These are phyloP conservation scores for Dynastes maya DNA, from an alignment of 2,888 invertebrate species.

Conservation along the genomic window DNA sequence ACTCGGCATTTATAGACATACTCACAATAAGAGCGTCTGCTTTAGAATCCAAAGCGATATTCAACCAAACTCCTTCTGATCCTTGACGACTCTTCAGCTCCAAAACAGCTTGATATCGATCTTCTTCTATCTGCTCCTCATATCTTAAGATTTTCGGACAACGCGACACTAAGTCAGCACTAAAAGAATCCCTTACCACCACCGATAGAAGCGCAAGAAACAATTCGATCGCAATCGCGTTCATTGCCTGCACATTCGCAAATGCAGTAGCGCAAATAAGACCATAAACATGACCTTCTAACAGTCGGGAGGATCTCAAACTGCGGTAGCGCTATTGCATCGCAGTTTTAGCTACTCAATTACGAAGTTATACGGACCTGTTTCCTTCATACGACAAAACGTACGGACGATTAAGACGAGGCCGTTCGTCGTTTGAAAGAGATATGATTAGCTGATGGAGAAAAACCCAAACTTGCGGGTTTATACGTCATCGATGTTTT, in stretches of 20 bases:
- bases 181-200: neutral
- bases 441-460: neutral
- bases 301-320: conserved; percentile 5
- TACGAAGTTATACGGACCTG: neutral
- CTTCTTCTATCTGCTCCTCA: conserved; percentile 67
- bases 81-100: conserved; percentile 73
- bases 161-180: conserved; percentile 65
- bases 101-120: conserved; percentile 76
- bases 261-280: neutral
- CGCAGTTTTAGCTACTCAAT: conserved; percentile 3
- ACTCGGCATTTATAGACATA: conserved; percentile 30
- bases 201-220: conserved; percentile 22
- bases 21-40: conserved; percentile 78
- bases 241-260: neutral
- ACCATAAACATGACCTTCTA: conserved; percentile 23
- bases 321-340: conserved; percentile 1
- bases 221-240: neutral
- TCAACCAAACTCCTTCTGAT: conserved; percentile 75
- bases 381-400: neutral
- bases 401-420: neutral
- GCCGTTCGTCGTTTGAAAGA: too few relatives aligned
- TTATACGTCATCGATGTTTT: neutral
- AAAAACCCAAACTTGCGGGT: conserved; percentile 4
- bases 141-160: conserved; percentile 73
- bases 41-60: conserved; percentile 74